Conservation (phyloP, 2,113 vertebrate genomes). For the Cyprinodon brontotheroides region DNA sequence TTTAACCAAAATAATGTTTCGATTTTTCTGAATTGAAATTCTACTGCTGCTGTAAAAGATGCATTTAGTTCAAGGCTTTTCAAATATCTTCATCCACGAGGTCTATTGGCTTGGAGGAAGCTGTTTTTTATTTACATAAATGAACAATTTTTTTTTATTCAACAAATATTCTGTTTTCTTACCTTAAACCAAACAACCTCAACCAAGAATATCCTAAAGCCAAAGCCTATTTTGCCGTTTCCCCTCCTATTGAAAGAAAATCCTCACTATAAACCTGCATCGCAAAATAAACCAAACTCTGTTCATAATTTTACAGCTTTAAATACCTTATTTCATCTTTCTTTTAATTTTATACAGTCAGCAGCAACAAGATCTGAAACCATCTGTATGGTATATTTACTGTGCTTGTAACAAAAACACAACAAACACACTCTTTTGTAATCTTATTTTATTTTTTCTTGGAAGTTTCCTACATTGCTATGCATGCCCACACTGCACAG, state of each 20-base stretch:
- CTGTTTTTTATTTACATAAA: neutral
- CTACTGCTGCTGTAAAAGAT: neutral
- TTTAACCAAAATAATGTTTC: neutral
- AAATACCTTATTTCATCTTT: neutral
- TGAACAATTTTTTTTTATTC: neutral
- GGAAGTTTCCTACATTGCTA: neutral
- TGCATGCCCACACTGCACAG: slow-evolving; percentile 20
- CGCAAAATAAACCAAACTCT: neutral
- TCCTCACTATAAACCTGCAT: neutral
- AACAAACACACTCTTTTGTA: too few relatives aligned
- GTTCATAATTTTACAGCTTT: neutral
- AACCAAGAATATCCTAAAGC: neutral
- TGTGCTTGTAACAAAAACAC: neutral
- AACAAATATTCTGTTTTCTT: neutral
- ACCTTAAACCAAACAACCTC: neutral
- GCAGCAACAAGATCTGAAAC: neutral
- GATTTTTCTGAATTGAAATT: neutral
- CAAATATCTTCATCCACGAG: neutral
- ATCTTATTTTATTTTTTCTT: too few relatives aligned
- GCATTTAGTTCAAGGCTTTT: neutral
- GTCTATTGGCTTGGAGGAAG: too few relatives aligned
- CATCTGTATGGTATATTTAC: neutral
- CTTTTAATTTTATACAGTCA: neutral
- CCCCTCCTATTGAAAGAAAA: neutral
- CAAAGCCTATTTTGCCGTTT: neutral